These are phyloP conservation scores for Asbolus verrucosus DNA, from an alignment of 1,140 invertebrate genomes.

Conservation along the genomic window DNA sequence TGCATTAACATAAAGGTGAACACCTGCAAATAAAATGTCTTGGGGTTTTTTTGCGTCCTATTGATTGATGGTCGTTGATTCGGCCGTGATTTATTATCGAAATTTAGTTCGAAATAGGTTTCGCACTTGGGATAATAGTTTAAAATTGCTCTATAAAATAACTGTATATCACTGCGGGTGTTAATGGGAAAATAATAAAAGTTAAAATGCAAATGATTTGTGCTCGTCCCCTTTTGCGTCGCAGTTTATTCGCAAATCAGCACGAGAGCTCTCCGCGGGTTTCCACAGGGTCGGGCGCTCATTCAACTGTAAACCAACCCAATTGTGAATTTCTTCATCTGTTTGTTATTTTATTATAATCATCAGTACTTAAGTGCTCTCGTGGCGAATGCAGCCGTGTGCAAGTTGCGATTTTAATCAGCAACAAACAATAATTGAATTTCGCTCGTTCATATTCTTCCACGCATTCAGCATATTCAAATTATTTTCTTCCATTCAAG, in stretches of 20 bases:
- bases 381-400: constrained; percentile 3
- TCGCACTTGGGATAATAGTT: constrained; percentile 41
- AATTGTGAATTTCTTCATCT: constrained; percentile 39
- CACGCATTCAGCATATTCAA: background rate
- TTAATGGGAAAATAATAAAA: constrained; percentile 53
- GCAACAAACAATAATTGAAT: constrained; percentile 7
- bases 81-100: constrained; percentile 21
- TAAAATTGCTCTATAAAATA: constrained; percentile 48
- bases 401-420: constrained; percentile 20
- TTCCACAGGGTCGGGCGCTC: constrained; percentile 45
- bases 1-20: too few relatives aligned
- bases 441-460: background rate
- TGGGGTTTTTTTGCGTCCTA: too few relatives aligned
- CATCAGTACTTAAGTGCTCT: constrained; percentile 24
- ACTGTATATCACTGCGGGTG: constrained; percentile 50
- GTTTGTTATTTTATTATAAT: constrained; percentile 39
- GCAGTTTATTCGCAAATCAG: constrained; percentile 50
- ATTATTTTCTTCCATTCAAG: background rate
- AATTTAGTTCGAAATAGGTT: constrained; percentile 37
- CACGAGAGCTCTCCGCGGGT: constrained; percentile 49
- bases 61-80: too few relatives aligned
- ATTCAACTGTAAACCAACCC: constrained; percentile 47
- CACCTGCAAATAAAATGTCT: too few relatives aligned
- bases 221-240: constrained; percentile 47
- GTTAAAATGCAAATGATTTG: constrained; percentile 53